phyloP scores from a whole-genome alignment of 1,140 invertebrate genomes.

The Dendroctonus ponderosae region DNA sequence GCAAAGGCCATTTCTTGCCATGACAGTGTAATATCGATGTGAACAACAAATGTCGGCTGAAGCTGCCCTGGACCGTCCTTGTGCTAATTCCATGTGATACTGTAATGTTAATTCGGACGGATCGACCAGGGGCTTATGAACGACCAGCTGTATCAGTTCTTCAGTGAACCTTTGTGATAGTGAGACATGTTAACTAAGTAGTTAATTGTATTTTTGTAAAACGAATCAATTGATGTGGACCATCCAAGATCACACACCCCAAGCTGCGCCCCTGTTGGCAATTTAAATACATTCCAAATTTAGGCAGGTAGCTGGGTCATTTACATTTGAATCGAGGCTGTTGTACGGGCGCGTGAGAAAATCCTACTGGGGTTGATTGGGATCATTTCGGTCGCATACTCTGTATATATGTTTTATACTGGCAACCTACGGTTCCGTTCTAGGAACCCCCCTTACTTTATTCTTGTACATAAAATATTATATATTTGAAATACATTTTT shows the following conservation, averaged over 20 bases:
- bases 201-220: constrained; percentile 30
- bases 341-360: constrained; percentile 11
- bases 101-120: constrained; percentile 20
- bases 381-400: constrained; percentile 14
- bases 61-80: constrained; percentile 15
- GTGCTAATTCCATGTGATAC: constrained; percentile 27
- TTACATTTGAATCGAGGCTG: constrained; percentile 13
- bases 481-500: constrained; percentile 43
- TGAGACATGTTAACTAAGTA: constrained; percentile 36
- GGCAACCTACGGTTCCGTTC: constrained; percentile 35
- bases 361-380: constrained; percentile 8
- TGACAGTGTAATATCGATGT: constrained; percentile 51
- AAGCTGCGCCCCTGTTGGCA: not conserved
- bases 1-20: constrained; percentile 55
- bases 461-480: constrained; percentile 42
- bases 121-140: constrained; percentile 13
- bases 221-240: no score
- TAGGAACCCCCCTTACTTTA: constrained; percentile 41
- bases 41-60: constrained; percentile 29
- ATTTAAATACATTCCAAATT: constrained; percentile 36
- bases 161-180: constrained; percentile 34
- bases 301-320: constrained; percentile 21
- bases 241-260: no score
- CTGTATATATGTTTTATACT: constrained; percentile 17
- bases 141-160: constrained; percentile 11